Conservation (phyloP, 1,140 invertebrate species). For the Leptinotarsa texana region DNA sequence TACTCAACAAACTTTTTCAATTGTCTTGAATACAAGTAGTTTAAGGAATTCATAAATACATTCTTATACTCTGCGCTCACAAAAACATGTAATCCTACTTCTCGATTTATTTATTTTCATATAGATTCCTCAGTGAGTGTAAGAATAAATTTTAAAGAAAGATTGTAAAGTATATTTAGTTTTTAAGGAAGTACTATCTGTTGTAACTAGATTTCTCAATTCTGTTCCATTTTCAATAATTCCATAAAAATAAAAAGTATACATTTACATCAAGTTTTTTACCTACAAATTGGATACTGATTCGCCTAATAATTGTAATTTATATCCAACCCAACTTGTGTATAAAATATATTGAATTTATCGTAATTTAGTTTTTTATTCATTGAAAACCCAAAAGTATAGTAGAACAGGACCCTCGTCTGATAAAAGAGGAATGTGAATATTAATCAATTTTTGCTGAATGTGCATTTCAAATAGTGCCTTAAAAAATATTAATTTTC, state of each 20-base stretch:
- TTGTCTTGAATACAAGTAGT: conserved; percentile 15
- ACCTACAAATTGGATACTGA: conserved; percentile 41
- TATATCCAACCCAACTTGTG: conserved; percentile 48
- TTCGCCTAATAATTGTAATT: conserved; percentile 51
- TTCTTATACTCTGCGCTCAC: conserved; percentile 24
- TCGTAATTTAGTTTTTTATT: conserved; percentile 27
- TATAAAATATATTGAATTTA: conserved; percentile 53
- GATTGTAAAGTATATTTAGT: conserved; percentile 37
- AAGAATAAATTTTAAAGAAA: conserved; percentile 35
- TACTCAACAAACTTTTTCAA: conserved; percentile 20
- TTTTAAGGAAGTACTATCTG: conserved; percentile 27
- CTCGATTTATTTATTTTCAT: conserved; percentile 27
- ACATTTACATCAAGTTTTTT: conserved; percentile 45
- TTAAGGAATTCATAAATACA: conserved; percentile 15
- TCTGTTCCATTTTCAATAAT: conserved; percentile 20
- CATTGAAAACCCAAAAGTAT: no score
- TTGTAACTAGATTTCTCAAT: conserved; percentile 35
- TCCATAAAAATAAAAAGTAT: conserved; percentile 30
- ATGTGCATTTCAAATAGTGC: no score
- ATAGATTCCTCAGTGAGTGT: conserved; percentile 20
- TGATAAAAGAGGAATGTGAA: no score
- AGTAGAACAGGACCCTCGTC: no score
- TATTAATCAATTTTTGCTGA: no score
- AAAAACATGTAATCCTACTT: background rate
- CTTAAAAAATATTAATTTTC: no score